Conservation (phyloP, 1,140 invertebrate genomes). For the Drosophila aff. region DNA sequence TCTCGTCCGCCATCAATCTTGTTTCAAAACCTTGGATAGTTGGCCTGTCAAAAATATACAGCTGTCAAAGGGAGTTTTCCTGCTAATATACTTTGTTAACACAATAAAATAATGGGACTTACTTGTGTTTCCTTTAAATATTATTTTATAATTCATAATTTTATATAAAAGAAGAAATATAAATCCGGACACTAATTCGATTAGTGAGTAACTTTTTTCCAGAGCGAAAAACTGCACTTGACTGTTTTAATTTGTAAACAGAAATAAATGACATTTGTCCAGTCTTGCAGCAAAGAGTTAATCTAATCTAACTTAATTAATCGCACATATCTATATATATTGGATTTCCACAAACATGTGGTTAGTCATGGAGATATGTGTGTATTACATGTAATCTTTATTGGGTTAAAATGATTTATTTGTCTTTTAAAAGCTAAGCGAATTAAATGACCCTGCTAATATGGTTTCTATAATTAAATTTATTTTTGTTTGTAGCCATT, state of each 20-base stretch:
- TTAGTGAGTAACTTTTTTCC: background rate
- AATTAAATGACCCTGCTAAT: background rate
- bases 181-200: background rate
- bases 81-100: background rate
- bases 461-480: background rate
- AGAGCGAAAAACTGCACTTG: background rate
- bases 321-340: background rate
- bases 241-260: conserved; percentile 3
- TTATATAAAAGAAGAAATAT: background rate
- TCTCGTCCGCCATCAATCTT: conserved; percentile 16
- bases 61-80: background rate
- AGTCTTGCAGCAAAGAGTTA: conserved; percentile 1
- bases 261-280: background rate
- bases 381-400: conserved; percentile 10
- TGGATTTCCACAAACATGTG: background rate
- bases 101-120: background rate
- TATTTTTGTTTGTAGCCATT: too few relatives aligned
- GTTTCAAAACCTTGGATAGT: conserved; percentile 5
- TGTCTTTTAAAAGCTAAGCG: background rate
- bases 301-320: conserved; percentile 14
- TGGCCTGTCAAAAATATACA: background rate
- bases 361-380: background rate
- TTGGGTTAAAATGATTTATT: conserved; percentile 16
- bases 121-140: background rate
- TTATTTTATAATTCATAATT: background rate